Evolutionary conservation across 1,140 invertebrate species (phyloP).

Genomic region (Drosophila paulistorum): DNA sequence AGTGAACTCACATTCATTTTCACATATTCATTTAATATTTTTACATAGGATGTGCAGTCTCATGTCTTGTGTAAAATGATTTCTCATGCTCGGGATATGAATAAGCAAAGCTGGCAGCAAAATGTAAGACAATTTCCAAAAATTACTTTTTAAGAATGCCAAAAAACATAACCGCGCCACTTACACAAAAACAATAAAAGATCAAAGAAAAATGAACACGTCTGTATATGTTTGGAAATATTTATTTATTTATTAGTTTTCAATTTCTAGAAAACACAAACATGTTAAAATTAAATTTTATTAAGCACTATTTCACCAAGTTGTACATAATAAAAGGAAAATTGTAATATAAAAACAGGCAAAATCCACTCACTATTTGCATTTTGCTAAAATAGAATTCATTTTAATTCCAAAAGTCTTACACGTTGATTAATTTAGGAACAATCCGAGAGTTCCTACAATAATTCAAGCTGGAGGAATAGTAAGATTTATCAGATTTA

Average conservation of each 20-base stretch:
- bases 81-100: slow-evolving; percentile 7
- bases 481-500: too few relatives aligned
- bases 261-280: slow-evolving; percentile 4
- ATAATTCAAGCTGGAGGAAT: too few relatives aligned
- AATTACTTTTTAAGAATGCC: slow-evolving; percentile 10
- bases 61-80: slow-evolving; percentile 19
- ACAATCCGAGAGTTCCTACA: too few relatives aligned
- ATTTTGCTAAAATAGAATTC: background rate
- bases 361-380: background rate
- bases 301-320: too few relatives aligned
- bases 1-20: slow-evolving; percentile 3
- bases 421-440: background rate
- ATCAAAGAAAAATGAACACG: slow-evolving; percentile 1
- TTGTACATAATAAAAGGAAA: background rate
- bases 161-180: background rate
- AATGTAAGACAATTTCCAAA: slow-evolving; percentile 15
- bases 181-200: background rate
- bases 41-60: slow-evolving; percentile 15
- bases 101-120: slow-evolving; percentile 2
- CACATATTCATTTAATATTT: slow-evolving; percentile 14
- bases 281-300: background rate
- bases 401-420: too few relatives aligned
- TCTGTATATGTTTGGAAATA: background rate
- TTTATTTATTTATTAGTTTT: background rate
- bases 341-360: background rate